These are phyloP conservation scores for Perca schrenkii DNA, from an alignment of 2,113 vertebrate species.

Conservation along the genomic window DNA sequence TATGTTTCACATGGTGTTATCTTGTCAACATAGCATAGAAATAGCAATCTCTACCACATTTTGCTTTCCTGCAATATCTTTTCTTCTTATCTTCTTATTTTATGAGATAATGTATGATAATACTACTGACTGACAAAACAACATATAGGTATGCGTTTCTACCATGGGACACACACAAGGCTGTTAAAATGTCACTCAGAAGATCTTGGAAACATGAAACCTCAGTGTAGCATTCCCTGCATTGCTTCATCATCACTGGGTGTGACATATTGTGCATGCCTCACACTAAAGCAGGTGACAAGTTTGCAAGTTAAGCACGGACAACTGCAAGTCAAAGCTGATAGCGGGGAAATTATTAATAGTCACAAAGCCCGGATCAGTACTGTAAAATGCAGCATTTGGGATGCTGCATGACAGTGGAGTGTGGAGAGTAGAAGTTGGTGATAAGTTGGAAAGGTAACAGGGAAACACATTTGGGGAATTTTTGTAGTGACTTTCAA, in stretches of 20 bases:
- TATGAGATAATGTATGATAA: background rate
- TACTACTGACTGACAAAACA: background rate
- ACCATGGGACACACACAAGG: background rate
- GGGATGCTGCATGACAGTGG: background rate
- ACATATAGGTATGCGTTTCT: background rate
- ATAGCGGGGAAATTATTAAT: conserved; percentile 32
- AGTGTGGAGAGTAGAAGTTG: too few relatives aligned
- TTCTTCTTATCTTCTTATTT: too few relatives aligned
- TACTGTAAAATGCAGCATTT: conserved; percentile 12
- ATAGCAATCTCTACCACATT: background rate
- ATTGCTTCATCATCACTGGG: background rate
- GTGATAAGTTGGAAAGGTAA: background rate
- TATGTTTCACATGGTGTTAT: background rate
- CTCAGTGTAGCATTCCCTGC: conserved; percentile 1
- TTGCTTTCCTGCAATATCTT: background rate
- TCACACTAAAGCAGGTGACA: conserved; percentile 24
- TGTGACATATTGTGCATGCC: background rate
- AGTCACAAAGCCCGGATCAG: conserved; percentile 7
- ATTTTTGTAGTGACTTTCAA: background rate
- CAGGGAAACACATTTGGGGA: background rate
- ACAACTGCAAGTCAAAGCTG: conserved; percentile 15
- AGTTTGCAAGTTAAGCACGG: background rate
- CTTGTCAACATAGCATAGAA: background rate
- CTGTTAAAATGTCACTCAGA: conserved; percentile 3
- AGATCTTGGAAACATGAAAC: conserved; percentile 30